Conservation (phyloP, 1,140 invertebrate species). For the Caerostris extrusa region DNA sequence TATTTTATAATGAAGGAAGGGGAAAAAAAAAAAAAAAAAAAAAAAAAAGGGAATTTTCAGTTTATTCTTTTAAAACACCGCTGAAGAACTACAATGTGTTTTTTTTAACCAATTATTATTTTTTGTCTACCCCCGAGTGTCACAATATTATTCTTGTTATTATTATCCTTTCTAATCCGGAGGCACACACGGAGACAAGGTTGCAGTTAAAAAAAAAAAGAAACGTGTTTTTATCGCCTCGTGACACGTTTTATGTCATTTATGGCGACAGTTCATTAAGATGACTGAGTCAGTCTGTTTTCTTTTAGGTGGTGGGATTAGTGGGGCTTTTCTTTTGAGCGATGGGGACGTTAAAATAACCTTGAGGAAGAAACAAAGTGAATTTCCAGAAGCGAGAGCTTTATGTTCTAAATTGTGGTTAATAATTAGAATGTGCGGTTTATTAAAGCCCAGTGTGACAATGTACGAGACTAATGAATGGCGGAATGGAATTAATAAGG, state of each 20-base stretch:
- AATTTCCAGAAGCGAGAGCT: background rate
- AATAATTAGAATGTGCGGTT: background rate
- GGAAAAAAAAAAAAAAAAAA: no score
- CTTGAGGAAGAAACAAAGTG: conserved; percentile 16
- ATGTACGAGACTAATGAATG: no score
- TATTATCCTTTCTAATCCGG: conserved; percentile 47
- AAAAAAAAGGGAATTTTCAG: background rate
- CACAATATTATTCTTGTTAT: conserved; percentile 56
- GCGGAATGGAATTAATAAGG: no score
- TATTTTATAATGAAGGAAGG: no score
- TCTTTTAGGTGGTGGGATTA: conserved; percentile 10
- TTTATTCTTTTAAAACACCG: background rate
- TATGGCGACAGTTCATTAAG: conserved; percentile 73
- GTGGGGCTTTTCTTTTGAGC: background rate
- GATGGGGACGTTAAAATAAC: background rate
- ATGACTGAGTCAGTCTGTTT: conserved; percentile 59
- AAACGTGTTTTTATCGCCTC: conserved; percentile 58
- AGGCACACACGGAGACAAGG: conserved; percentile 16
- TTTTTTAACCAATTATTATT: background rate
- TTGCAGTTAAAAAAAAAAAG: conserved; percentile 6
- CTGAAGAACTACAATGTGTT: background rate
- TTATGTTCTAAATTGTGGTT: background rate
- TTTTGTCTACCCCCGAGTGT: background rate
- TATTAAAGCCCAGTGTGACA: background rate
- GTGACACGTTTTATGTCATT: conserved; percentile 66